These are phyloP conservation scores for Euborellia annulipes DNA, from an alignment of 1,140 invertebrate species.

Conservation along the genomic window DNA sequence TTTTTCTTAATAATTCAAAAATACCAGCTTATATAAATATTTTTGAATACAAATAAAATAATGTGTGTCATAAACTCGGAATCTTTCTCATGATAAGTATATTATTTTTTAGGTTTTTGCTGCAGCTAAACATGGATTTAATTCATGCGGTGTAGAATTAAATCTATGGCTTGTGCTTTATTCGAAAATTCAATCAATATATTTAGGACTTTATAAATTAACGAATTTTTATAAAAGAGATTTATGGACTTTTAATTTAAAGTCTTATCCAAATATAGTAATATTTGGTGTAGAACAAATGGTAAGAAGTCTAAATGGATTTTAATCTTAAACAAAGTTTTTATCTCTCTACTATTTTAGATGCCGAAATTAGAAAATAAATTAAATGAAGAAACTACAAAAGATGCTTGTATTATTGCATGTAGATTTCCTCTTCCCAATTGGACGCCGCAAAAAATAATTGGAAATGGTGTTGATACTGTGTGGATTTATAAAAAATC, in stretches of 20 bases:
- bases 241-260: constrained; percentile 66
- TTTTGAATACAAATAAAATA: too few relatives aligned
- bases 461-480: constrained; percentile 70
- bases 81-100: too few relatives aligned
- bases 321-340: constrained; percentile 6
- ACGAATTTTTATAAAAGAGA: constrained; percentile 55
- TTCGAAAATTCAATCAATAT: constrained; percentile 48
- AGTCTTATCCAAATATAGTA: constrained; percentile 64
- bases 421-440: constrained; percentile 82
- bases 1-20: too few relatives aligned
- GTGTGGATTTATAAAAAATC: constrained; percentile 70
- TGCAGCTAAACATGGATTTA: constrained; percentile 55
- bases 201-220: constrained; percentile 34
- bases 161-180: constrained; percentile 76
- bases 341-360: constrained; percentile 28
- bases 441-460: constrained; percentile 40
- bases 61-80: too few relatives aligned
- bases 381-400: constrained; percentile 45
- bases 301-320: constrained; percentile 39
- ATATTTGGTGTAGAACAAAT: constrained; percentile 89
- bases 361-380: constrained; percentile 72
- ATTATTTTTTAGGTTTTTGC: constrained; percentile 39
- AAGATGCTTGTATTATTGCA: constrained; percentile 55
- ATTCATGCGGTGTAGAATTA: constrained; percentile 67
- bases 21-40: too few relatives aligned